phyloP scores from a whole-genome alignment of 2,113 vertebrate species.

The Leuciscus idus region DNA sequence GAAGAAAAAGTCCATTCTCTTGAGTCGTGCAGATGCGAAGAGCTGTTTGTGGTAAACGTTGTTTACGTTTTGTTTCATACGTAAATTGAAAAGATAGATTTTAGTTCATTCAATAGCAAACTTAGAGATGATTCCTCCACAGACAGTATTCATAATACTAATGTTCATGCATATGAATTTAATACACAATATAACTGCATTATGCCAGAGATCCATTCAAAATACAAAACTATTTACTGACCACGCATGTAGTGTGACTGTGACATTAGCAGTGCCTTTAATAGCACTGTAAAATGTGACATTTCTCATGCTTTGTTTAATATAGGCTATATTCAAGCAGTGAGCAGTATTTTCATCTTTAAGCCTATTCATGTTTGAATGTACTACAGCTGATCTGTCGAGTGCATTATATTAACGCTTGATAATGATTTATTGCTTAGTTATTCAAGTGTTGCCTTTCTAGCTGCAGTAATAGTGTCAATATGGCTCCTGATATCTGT shows the following conservation, averaged over 20 bases:
- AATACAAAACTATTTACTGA: not conserved
- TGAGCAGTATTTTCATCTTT: not conserved
- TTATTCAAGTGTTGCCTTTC: not conserved
- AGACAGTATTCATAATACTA: not conserved
- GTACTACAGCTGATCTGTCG: not conserved
- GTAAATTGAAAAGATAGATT: not conserved
- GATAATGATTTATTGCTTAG: not conserved
- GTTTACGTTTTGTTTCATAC: not conserved
- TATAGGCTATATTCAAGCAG: not conserved
- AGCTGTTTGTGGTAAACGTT: not conserved
- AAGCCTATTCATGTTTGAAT: not conserved
- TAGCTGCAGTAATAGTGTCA: not conserved
- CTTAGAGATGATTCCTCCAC: not conserved
- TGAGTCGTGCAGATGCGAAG: not conserved
- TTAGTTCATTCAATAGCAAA: not conserved
- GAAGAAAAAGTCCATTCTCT: not conserved
- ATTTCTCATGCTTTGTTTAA: not conserved
- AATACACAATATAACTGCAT: not conserved
- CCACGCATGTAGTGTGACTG: not conserved
- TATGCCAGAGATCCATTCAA: no score
- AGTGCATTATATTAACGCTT: not conserved
- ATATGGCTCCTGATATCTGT: not conserved
- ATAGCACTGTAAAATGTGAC: not conserved
- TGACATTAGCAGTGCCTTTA: not conserved
- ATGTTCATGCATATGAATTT: not conserved